Evolutionary conservation across 2,888 invertebrate genomes (phyloP).

Genomic region (Desoria tigrina): DNA sequence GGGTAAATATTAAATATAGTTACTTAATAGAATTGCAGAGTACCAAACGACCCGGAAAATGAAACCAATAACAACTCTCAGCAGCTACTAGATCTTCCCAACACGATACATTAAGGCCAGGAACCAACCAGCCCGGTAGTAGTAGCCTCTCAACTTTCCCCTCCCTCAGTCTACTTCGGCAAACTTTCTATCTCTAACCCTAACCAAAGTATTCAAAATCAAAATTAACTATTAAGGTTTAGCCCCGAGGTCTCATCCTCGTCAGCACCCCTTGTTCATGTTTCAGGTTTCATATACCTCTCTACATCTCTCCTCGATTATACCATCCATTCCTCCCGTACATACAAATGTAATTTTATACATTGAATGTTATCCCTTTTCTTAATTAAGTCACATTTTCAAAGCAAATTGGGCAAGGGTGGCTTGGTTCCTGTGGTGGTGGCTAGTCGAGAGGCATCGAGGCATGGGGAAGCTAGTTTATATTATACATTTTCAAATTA

Average conservation of each 20-base stretch:
- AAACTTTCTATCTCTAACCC: conserved; percentile 22
- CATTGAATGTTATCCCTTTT: conserved; percentile 13
- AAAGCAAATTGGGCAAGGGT: conserved; percentile 24
- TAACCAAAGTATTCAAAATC: conserved; percentile 27
- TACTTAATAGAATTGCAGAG: conserved; percentile 1
- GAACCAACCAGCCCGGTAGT: neutral
- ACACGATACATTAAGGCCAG: neutral
- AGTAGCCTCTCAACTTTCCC: conserved; percentile 2
- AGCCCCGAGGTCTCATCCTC: conserved; percentile 25
- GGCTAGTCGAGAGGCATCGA: neutral
- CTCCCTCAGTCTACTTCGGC: too few species aligned
- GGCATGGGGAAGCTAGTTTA: neutral
- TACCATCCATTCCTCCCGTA: neutral
- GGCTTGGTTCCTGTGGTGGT: neutral
- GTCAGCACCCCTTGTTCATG: conserved; percentile 7
- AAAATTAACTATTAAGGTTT: conserved; percentile 47
- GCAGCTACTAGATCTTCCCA: conserved; percentile 1
- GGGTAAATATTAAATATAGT: conserved; percentile 3
- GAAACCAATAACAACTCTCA: conserved; percentile 15
- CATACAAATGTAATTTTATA: conserved; percentile 1
- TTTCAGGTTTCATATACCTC: neutral
- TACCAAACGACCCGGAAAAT: conserved; percentile 7
- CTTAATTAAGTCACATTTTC: conserved; percentile 28
- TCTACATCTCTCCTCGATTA: too few species aligned
- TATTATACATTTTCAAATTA: conserved; percentile 5